Conservation (phyloP, 2,797 vertebrate species). For the Labroides dimidiatus region DNA sequence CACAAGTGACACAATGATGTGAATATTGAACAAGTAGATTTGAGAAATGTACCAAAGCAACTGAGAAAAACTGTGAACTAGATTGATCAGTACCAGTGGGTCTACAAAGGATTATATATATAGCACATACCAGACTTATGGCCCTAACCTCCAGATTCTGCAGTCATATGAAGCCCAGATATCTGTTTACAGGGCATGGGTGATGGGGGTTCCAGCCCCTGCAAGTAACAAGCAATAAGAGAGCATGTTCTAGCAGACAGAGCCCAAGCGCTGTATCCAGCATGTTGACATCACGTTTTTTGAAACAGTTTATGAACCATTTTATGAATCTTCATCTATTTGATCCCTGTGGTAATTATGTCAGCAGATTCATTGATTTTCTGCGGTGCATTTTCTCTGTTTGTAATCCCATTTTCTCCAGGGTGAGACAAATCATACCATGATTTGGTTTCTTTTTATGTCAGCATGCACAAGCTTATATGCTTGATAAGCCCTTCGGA, state of each 20-base stretch:
- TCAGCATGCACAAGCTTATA: constrained; percentile 10
- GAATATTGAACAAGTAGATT: too few species aligned
- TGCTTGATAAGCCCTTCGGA: background rate
- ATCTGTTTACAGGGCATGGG: background rate
- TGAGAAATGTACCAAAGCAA: too few species aligned
- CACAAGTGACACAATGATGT: too few species aligned
- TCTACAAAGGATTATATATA: too few species aligned
- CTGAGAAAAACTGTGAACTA: too few species aligned
- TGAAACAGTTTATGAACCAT: constrained; percentile 5
- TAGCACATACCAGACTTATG: too few species aligned
- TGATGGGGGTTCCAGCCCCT: constrained; percentile 18
- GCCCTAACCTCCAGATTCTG: too few species aligned
- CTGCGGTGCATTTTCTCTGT: constrained; percentile 18
- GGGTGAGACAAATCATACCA: constrained; percentile 19
- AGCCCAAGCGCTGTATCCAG: constrained; percentile 4
- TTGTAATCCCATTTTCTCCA: constrained; percentile 30
- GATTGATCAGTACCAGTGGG: too few species aligned
- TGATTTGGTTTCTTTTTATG: constrained; percentile 24
- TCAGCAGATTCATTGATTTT: constrained; percentile 27
- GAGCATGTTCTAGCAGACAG: background rate
- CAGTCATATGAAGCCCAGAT: too few species aligned
- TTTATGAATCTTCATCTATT: constrained; percentile 22
- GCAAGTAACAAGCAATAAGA: background rate
- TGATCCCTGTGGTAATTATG: constrained; percentile 38
- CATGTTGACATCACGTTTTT: background rate